Evolutionary conservation across 2,113 vertebrate genomes (phyloP).

Genomic region (Larimichthys polyactis): DNA sequence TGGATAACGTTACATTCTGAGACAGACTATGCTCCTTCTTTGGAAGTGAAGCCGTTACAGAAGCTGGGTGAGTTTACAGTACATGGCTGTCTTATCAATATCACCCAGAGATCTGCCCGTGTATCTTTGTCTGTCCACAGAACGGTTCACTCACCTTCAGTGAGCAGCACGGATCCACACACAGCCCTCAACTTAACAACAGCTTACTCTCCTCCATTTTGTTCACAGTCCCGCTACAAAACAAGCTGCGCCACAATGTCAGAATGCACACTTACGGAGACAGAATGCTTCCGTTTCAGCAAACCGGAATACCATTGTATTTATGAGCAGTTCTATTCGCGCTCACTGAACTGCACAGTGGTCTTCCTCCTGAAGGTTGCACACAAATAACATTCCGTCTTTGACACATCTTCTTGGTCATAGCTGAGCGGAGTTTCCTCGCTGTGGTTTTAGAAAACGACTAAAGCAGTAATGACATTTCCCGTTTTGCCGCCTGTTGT

Average conservation of each 20-base stretch:
- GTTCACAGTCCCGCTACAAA: background rate
- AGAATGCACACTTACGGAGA: too few species aligned
- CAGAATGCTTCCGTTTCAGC: background rate
- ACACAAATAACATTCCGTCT: background rate
- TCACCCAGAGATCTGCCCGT: too few species aligned
- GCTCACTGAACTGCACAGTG: background rate
- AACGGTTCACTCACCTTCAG: background rate
- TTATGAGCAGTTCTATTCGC: background rate
- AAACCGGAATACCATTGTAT: too few species aligned
- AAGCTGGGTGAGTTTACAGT: background rate
- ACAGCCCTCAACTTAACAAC: background rate
- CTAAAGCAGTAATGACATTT: too few species aligned
- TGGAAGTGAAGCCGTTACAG: background rate
- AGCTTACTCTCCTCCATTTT: conserved; percentile 40
- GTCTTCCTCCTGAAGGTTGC: background rate
- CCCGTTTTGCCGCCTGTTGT: background rate
- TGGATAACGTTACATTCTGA: background rate
- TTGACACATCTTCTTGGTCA: background rate
- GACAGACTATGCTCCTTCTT: background rate
- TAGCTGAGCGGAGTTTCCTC: background rate
- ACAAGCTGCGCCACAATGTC: background rate
- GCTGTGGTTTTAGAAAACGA: background rate
- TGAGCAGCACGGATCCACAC: too few species aligned
- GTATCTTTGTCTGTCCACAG: background rate
- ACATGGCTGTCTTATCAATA: background rate